A percentile compares a stretch with the other conserved stretches of the same genome.
Conservation (phyloP, 2,797 vertebrate genomes). For the Gambusia yucatana region DNA sequence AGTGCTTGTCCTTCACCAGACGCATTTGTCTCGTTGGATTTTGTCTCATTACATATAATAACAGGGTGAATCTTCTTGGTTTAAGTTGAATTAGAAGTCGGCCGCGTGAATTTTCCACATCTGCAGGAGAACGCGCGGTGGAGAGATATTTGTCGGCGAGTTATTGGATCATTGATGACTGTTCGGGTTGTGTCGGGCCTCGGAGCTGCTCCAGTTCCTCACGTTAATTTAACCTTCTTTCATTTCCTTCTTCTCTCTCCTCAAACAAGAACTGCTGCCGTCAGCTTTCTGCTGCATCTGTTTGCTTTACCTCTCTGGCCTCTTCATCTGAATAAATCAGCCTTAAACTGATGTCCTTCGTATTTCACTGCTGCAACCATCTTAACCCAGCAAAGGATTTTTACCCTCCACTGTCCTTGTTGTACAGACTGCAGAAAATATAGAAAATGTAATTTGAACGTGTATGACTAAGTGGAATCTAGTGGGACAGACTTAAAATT, state of each 20-base stretch:
- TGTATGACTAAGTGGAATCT: not conserved
- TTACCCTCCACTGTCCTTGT: not conserved
- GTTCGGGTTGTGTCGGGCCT: not conserved
- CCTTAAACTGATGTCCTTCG: not conserved
- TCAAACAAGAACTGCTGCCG: conserved; percentile 13
- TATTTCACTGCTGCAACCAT: not conserved
- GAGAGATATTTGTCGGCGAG: not conserved
- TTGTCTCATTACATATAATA: conserved; percentile 26
- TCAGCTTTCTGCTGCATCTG: conserved; percentile 10
- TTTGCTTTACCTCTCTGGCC: not conserved
- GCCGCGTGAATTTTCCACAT: not conserved
- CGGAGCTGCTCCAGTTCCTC: not conserved
- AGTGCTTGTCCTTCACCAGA: conserved; percentile 12
- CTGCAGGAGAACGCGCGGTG: conserved; percentile 12
- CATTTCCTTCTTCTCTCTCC: not conserved
- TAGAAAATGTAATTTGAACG: not conserved
- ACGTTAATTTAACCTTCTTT: not conserved
- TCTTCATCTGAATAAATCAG: not conserved
- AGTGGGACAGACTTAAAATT: not conserved
- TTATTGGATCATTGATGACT: not conserved
- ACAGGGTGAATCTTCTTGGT: conserved; percentile 19
- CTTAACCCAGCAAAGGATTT: not conserved
- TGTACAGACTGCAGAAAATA: not conserved
- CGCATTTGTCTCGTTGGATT: conserved; percentile 38
- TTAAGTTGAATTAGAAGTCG: conserved; percentile 30